phyloP scores from a whole-genome alignment of 2,888 invertebrate species.

The Philaethria dido region DNA sequence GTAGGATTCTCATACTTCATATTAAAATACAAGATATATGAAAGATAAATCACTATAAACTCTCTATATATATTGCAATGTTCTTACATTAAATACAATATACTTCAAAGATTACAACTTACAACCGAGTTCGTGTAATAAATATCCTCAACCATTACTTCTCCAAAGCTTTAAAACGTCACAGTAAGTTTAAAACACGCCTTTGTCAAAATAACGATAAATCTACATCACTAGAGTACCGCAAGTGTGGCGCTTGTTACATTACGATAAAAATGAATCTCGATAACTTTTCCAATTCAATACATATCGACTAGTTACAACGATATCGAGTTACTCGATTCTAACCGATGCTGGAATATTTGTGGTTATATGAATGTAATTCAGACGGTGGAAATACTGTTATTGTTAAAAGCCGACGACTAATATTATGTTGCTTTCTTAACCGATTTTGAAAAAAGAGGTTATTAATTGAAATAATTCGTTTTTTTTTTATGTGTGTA shows the following conservation, averaged over 20 bases:
- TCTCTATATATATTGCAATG: too few relatives aligned
- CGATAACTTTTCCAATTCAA: slow-evolving; percentile 61
- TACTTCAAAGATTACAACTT: background rate
- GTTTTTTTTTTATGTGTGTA: too few relatives aligned
- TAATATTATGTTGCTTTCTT: slow-evolving; percentile 18
- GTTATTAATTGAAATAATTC: too few relatives aligned
- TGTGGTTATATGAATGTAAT: slow-evolving; percentile 44
- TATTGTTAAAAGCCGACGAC: slow-evolving; percentile 32
- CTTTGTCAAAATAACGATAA: slow-evolving; percentile 35
- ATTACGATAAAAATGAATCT: slow-evolving; percentile 58
- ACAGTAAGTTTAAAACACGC: background rate
- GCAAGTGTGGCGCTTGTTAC: slow-evolving; percentile 64
- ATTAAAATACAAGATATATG: too few relatives aligned
- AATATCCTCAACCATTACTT: background rate
- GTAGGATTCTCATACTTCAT: too few relatives aligned
- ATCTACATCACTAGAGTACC: slow-evolving; percentile 54
- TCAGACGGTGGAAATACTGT: slow-evolving; percentile 38
- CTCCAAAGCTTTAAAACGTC: slow-evolving; percentile 1
- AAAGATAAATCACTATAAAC: too few relatives aligned
- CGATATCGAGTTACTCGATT: slow-evolving; percentile 57
- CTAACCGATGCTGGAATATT: slow-evolving; percentile 42
- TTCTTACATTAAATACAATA: too few relatives aligned
- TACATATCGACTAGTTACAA: slow-evolving; percentile 59
- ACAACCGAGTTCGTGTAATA: background rate
- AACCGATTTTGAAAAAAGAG: too few relatives aligned